Percentiles rank a stretch among this genome's conserved stretches.
These are phyloP conservation scores for Atta cephalotes DNA, from an alignment of 1,140 invertebrate genomes.

Conservation along the genomic window DNA sequence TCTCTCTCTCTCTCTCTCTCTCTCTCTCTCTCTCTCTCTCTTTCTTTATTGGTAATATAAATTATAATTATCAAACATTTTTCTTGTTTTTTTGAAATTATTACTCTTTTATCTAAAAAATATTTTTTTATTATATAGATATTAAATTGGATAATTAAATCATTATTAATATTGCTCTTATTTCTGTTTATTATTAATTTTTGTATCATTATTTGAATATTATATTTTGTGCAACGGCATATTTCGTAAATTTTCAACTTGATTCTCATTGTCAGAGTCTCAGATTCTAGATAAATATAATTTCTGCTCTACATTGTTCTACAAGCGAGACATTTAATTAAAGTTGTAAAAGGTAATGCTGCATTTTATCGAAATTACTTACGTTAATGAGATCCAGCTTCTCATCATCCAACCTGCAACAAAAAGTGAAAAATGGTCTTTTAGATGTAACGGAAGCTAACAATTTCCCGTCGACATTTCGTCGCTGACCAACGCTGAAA, in stretches of 20 bases:
- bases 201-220: not conserved
- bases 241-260: slow-evolving; percentile 26
- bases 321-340: slow-evolving; percentile 39
- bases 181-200: not conserved
- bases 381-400: slow-evolving; percentile 95
- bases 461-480: slow-evolving; percentile 54
- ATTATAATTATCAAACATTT: not conserved
- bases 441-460: slow-evolving; percentile 59
- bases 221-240: not conserved
- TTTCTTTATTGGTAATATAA: not conserved
- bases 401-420: slow-evolving; percentile 92
- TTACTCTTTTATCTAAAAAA: not conserved
- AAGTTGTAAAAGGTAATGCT: slow-evolving; percentile 41
- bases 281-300: slow-evolving; percentile 32
- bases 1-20: no score
- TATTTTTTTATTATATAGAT: not conserved
- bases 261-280: not conserved
- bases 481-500: slow-evolving; percentile 45
- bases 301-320: slow-evolving; percentile 18
- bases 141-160: not conserved
- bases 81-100: not conserved
- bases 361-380: slow-evolving; percentile 85
- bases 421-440: slow-evolving; percentile 80
- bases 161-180: slow-evolving; percentile 11
- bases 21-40: no score